Base-by-base conservation (phyloP, 2,888 invertebrate species). In the Dexiosoma caninum region DNA sequence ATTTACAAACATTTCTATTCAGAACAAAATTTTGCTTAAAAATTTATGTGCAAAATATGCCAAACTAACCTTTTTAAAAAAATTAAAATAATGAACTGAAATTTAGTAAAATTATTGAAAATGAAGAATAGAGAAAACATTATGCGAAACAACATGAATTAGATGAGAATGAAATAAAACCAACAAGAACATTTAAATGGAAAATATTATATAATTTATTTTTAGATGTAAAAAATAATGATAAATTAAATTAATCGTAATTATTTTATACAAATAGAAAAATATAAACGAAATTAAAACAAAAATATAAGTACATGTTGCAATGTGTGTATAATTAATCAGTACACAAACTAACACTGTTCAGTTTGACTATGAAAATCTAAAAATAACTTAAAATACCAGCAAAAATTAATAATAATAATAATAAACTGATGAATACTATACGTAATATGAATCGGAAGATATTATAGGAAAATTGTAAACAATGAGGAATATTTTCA, bases 161-260 rank as follows among this genome's bases (percentile, higher is more conserved):
- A 75, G 44, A 27, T 44, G 59, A 35, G n/a, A n/a, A n/a, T n/a
- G n/a, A 80, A 30, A 69, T 23, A 80, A 79, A 83, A 81, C 49
- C 42, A 57, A 66, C 23, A 32, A 30, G 35, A 78, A 35, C 16
- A 66, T 21, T 46, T 44, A 70, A 37, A 40, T 37, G 1, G 4
- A 44, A 32, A 23, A 44, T 51, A 60, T 42, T 57, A 53, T 70
- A 81, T 70, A n/a, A 53, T 59, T 27, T 59, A 35, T 40, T 49
- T 59, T 40, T 32, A 57, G 49, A 40, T 14, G 23, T 62, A 78
- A 81, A 77, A 71, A 79, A 81, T 82, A 49, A 72, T 71, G 78
- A 53, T 66, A 59, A 62, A 76, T 69, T 69, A 44, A 77, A 60
- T 60, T 76, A 66, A 78, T 55, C 72, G 71, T 49, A 62, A 66